Conservation (phyloP, 2,888 invertebrate genomes). For the Tipula vernalis region DNA sequence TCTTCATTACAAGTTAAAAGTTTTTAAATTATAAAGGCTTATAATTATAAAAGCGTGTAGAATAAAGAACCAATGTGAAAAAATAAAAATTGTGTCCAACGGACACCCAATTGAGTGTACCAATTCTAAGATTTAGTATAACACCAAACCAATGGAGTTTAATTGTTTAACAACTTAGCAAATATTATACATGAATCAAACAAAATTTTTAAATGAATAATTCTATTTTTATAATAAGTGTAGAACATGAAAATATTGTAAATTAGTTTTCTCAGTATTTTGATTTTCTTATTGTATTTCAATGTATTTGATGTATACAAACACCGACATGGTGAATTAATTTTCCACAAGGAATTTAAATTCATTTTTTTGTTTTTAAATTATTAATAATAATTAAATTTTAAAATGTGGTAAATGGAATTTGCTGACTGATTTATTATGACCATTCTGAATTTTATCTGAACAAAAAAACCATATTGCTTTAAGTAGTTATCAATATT, state of each 20-base stretch:
- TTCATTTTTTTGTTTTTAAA: neutral
- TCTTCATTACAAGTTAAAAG: no score
- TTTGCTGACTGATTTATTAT: neutral
- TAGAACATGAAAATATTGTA: neutral
- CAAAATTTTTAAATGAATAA: neutral
- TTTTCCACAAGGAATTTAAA: neutral
- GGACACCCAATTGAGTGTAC: no score
- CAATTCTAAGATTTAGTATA: no score
- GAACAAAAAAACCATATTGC: neutral
- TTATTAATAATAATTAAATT: neutral
- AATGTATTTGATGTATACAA: neutral
- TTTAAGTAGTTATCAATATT: neutral
- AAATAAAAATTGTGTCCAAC: no score
- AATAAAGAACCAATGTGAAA: no score
- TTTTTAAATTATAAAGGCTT: no score
- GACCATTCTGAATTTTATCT: neutral
- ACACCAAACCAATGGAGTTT: no score
- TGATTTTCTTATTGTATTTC: neutral
- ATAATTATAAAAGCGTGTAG: no score
- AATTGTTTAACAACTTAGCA: neutral
- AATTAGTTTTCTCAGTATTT: neutral
- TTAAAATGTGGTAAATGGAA: neutral
- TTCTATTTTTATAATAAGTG: neutral
- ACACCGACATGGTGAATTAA: neutral
- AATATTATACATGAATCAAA: neutral